Percentiles rank a stretch among this genome's conserved stretches.
phyloP scores from a whole-genome alignment of 2,113 vertebrate species.

The Chaetorhynchus papuensis region DNA sequence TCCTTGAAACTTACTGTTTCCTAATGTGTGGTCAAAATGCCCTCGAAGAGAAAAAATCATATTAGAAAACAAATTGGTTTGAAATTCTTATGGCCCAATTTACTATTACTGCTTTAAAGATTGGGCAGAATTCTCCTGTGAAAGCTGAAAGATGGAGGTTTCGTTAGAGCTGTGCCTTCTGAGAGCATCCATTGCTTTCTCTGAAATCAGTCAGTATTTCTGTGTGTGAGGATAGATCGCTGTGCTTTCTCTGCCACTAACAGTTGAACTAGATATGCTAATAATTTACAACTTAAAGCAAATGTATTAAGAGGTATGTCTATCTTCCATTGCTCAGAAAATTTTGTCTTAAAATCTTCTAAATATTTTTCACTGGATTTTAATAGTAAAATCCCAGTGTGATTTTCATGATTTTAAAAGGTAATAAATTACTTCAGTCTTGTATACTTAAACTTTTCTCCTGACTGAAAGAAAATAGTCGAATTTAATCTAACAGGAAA shows the following conservation, averaged over 20 bases:
- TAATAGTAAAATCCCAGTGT: background rate
- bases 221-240: background rate
- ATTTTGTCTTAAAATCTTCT: background rate
- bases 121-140: background rate
- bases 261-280: background rate
- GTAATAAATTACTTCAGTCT: background rate
- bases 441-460: background rate
- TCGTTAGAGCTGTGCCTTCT: background rate
- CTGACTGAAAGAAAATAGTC: background rate
- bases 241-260: background rate
- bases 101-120: background rate
- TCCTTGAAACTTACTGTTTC: background rate
- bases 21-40: constrained; percentile 6
- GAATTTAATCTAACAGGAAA: background rate
- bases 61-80: background rate
- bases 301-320: background rate
- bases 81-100: background rate
- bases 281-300: background rate
- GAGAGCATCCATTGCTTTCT: background rate
- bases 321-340: background rate
- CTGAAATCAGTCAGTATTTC: background rate
- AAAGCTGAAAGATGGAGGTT: background rate
- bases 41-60: background rate
- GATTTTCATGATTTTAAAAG: background rate
- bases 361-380: background rate